Conservation (phyloP, 37 sponge, comb jelly and placozoan species). For the Hormiphora californensis region DNA sequence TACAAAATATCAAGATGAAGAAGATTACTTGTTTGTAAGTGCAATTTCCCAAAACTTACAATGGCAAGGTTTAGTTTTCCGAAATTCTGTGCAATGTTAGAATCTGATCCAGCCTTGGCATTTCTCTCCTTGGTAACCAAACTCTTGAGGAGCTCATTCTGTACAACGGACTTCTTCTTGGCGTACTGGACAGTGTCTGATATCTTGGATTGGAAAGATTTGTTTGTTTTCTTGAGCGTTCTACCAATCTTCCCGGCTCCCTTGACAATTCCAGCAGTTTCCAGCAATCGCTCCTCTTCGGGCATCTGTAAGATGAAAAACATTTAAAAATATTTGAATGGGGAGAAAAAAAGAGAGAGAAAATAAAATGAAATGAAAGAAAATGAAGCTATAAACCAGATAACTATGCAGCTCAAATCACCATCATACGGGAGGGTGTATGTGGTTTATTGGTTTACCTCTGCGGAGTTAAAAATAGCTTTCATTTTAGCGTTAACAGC, state of each 20-base stretch:
- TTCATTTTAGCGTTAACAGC: background rate
- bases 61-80: conserved; percentile 6
- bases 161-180: background rate
- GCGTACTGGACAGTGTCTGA: background rate
- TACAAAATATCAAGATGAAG: too few species aligned
- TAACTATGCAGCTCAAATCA: too few species aligned
- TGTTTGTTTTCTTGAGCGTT: background rate
- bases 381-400: too few species aligned
- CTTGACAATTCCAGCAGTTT: background rate
- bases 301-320: too few species aligned
- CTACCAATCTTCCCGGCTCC: conserved; percentile 33
- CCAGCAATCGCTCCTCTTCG: background rate
- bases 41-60: background rate
- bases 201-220: conserved; percentile 10
- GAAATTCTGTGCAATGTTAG: background rate
- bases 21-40: background rate
- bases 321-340: too few species aligned
- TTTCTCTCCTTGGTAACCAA: background rate
- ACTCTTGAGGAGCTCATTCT: background rate
- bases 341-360: too few species aligned
- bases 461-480: background rate
- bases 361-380: too few species aligned
- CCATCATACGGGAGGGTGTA: too few species aligned
- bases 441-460: too few species aligned
- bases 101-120: background rate